Evolutionary conservation across 2,113 vertebrate species (phyloP), one percentile per base, ranked within the genome.

Genomic region (Chloroceryle aenea): DNA sequence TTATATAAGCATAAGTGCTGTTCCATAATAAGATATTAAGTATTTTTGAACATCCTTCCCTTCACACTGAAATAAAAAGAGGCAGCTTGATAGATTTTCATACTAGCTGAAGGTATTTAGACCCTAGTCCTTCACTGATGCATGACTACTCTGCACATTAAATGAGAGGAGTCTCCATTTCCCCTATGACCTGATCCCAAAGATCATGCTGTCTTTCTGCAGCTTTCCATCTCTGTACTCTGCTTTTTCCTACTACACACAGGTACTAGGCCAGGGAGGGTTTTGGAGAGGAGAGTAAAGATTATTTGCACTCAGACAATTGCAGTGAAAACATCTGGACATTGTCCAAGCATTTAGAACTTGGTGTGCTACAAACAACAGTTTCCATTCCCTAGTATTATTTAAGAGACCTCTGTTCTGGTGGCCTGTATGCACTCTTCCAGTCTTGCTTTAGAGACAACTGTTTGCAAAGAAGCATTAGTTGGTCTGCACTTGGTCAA

Each of bases 61-160:
- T 77, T 73, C 50, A 53, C 14, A 19, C 13, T 47, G 74, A 50
- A 47, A 59, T 62, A 34, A 64, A 75, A 88, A 55, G 34, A 78
- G 30, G 4, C 23, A 34, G 25, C 48, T 61, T 30, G 32, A 50
- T 22, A 48, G 15, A 22, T 87, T 72, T 76, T 27, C 21, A 5
- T 17, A 21, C 27, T 13, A 34, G 53, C n/a, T 45, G 58, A 73
- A 73, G 23, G 26, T 48, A 20, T 29, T 52, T 30, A 16, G 20
- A 36, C 20, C 20, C 52, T 38, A 25, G 30, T 50, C 43, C 47
- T 53, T 29, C 20, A 7, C 14, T 38, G 32, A 30, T 30, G 21
- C 11, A 5, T 9, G 27, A 19, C 53, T 76, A 63, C 47, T 80
- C 73, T 32, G 30, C 36, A 16, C 0, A 0, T 25, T 43, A 23